These are phyloP conservation scores for Motacilla tschutschensis DNA, from an alignment of 2,113 vertebrate species.

Conservation along the genomic window DNA sequence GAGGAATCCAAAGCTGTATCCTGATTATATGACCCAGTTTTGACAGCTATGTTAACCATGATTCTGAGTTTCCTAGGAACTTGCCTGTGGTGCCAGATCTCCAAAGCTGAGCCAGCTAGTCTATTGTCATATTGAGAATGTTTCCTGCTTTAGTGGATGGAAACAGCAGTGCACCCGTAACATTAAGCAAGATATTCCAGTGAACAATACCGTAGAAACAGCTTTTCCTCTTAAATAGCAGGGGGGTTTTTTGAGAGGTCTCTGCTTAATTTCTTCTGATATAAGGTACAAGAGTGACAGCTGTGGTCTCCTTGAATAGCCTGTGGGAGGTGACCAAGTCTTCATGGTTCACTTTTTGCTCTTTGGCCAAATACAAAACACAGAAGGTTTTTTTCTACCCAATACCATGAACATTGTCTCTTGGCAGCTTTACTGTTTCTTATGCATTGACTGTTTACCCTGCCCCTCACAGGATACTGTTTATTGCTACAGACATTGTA, in stretches of 20 bases:
- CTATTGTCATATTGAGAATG: background rate
- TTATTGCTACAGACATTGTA: background rate
- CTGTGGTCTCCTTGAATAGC: slow-evolving; percentile 1
- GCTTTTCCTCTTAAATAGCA: background rate
- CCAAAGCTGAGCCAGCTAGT: background rate
- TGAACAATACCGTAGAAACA: background rate
- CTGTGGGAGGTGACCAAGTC: background rate
- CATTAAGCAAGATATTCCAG: slow-evolving; percentile 3
- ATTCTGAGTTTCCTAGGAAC: slow-evolving; percentile 24
- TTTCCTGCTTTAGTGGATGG: background rate
- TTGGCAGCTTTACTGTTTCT: background rate
- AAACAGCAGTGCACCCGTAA: background rate
- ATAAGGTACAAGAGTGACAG: background rate
- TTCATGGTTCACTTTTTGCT: background rate
- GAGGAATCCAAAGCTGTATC: background rate
- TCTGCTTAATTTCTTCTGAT: background rate
- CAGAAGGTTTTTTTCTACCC: background rate
- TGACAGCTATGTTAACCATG: background rate
- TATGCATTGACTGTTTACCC: background rate
- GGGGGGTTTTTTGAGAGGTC: background rate
- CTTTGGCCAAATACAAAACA: background rate
- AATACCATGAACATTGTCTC: background rate
- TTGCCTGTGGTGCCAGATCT: background rate
- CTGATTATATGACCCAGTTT: background rate
- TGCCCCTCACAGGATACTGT: background rate